A percentile compares a stretch with the other conserved stretches of the same genome.
These are phyloP conservation scores for Polypedilum pembai DNA, from an alignment of 1,140 invertebrate genomes.

Conservation along the genomic window DNA sequence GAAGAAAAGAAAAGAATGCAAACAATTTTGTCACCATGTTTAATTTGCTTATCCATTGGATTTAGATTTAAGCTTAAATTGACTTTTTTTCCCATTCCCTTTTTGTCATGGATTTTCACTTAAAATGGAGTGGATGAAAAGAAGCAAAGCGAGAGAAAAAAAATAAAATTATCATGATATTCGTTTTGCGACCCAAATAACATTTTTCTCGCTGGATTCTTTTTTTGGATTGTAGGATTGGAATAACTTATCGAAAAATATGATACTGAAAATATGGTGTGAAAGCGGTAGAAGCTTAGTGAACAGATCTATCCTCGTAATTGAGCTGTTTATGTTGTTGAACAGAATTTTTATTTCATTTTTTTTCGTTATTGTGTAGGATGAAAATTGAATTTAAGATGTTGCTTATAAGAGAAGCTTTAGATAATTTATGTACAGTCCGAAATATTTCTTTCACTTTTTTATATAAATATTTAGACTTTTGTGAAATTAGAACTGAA, in stretches of 20 bases:
- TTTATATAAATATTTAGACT: too few species aligned
- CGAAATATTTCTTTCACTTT: too few species aligned
- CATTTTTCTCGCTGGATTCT: not conserved
- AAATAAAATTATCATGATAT: not conserved
- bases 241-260: not conserved
- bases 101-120: not conserved
- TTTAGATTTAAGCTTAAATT: not conserved
- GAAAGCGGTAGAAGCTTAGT: slow-evolving; percentile 16
- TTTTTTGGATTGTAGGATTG: not conserved
- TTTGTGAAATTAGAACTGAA: too few species aligned
- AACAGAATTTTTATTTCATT: not conserved
- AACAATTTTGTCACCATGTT: not conserved
- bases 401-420: not conserved
- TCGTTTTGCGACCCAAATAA: not conserved
- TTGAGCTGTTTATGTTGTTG: slow-evolving; percentile 10
- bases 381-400: not conserved
- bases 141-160: not conserved
- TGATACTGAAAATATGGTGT: slow-evolving; percentile 12
- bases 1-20: too few species aligned
- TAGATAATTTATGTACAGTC: not conserved
- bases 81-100: not conserved
- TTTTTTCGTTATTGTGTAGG: not conserved
- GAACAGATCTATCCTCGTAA: not conserved
- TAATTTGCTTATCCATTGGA: not conserved
- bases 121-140: not conserved